Conservation (phyloP, 2,113 vertebrate genomes). For the human (Homo sapiens) region GRCh38 chr22:23122501-23123000, state of each 20-base stretch:
- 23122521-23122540: not conserved
- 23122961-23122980: not conserved
- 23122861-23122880: not conserved
- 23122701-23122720: not conserved
- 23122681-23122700: not conserved
- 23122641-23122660: rapidly evolving
- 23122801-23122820: not conserved
- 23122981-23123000: not conserved
- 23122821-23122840: not conserved
- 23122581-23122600: not conserved
- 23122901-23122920: not conserved
- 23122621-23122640: rapidly evolving
- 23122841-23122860: not conserved
- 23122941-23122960: not conserved
- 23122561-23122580: rapidly evolving
- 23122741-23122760: not conserved
- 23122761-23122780: not conserved
- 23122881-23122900: rapidly evolving
- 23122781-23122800: not conserved
- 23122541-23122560: not conserved
- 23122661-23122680: rapidly evolving
- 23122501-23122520: not conserved
- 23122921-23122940: not conserved
- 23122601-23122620: not conserved
- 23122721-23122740: not conserved